Conservation (phyloP, 1,140 invertebrate genomes). For the Leptopilina boulardi region DNA sequence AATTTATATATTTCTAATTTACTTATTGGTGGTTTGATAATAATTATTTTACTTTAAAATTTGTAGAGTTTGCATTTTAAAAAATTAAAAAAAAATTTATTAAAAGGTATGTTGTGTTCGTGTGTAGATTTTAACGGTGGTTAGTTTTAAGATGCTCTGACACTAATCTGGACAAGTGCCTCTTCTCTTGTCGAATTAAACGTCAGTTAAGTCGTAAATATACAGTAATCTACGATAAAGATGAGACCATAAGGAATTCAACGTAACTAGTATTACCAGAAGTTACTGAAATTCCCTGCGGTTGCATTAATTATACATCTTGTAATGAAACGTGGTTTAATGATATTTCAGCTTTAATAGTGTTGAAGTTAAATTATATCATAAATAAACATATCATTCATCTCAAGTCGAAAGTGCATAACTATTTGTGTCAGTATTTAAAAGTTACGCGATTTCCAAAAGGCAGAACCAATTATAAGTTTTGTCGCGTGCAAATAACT, state of each 20-base stretch:
- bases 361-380: neutral
- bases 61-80: too few species aligned
- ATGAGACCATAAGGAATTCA: neutral
- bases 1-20: too few species aligned
- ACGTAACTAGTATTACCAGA: neutral
- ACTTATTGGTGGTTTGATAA: too few species aligned
- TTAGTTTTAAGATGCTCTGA: neutral
- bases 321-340: conserved; percentile 6
- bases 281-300: conserved; percentile 16
- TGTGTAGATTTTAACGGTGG: neutral
- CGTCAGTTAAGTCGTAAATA: conserved; percentile 11
- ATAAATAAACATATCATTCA: neutral
- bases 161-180: neutral
- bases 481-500: too few species aligned
- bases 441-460: too few species aligned
- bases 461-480: too few species aligned
- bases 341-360: neutral
- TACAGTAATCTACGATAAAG: conserved; percentile 18
- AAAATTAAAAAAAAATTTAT: too few species aligned
- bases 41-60: neutral
- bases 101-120: too few species aligned
- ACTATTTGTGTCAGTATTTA: too few species aligned
- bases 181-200: conserved; percentile 31
- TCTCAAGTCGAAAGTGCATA: too few species aligned
- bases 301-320: neutral